Base-by-base conservation (phyloP, 2,797 vertebrate species). In the Sarcophilus harrisii region DNA sequence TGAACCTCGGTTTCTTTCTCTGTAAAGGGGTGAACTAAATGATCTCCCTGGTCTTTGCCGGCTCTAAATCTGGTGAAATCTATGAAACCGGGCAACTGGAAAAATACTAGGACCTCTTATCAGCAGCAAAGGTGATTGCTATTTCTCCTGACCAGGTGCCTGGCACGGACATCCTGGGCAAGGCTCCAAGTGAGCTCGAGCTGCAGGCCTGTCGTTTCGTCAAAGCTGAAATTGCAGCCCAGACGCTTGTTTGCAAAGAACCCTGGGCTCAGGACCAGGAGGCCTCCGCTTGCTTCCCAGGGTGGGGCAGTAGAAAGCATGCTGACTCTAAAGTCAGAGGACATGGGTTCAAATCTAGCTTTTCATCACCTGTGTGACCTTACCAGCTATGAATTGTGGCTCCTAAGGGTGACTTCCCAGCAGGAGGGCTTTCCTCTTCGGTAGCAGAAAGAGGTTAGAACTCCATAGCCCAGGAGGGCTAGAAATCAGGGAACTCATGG, bases 31-130 rank as follows among this genome's bases (percentile, higher is more conserved):
- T 6, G 5, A 5, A 18, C 32, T 18, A n/a, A 24, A 73, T 6
- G 32, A 14, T 21, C 4, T 73, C 32, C 38, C n/a, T 45, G 73
- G 38, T 81, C 18, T 21, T 81, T 27, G 73, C 38, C 73, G 24
- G 73, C 38, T 81, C 2, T 0, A 45, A 81, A 81, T 81, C 73
- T 81, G 27, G 38, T 81, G 73, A 81, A 81, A 81, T 81, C 73
- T 45, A 45, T 24, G 95, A 92, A 97, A 95, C 96, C 87, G 81
- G 57, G 90, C 92, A 92, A 57, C 87, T 97, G 98, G 98, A 97
- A 98, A 98, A 97, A 94, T 97, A 97, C 97, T 95, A 91, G 91
- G 89, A 54, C 91, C 91, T 96, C 97, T 98, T 98, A 98, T 97
- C 97, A 97, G 94, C 94, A 97, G 93, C 97, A 90, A 96, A 96